Evolutionary conservation across 1,140 invertebrate genomes (phyloP).

Genomic region (Venturia canescens): DNA sequence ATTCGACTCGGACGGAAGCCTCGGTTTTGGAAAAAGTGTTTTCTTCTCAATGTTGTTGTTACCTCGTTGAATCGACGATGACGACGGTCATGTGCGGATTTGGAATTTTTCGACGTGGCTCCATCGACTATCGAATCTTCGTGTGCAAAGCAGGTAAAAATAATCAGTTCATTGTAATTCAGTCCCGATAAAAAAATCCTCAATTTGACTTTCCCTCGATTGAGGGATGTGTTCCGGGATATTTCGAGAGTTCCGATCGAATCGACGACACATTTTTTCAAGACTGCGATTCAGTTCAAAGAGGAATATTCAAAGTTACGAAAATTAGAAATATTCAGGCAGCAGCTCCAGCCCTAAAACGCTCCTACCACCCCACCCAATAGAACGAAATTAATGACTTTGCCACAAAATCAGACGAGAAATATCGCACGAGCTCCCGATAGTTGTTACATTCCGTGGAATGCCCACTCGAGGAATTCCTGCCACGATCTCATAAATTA

Average conservation of each 20-base stretch:
- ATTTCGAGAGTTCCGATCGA: too few relatives aligned
- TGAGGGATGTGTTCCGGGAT: too few relatives aligned
- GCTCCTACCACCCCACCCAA: not conserved
- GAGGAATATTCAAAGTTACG: too few relatives aligned
- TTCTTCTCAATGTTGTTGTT: not conserved
- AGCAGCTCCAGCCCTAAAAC: not conserved
- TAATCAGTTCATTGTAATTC: not conserved
- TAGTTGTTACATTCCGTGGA: not conserved
- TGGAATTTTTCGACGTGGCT: not conserved
- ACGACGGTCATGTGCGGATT: not conserved
- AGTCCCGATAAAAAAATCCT: too few relatives aligned
- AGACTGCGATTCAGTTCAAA: too few relatives aligned
- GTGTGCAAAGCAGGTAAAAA: slow-evolving; percentile 9
- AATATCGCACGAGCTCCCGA: not conserved
- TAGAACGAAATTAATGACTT: not conserved
- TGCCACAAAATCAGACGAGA: not conserved
- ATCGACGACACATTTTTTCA: too few relatives aligned
- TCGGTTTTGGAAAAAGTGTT: not conserved
- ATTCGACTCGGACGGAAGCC: too few relatives aligned
- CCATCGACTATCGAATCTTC: not conserved
- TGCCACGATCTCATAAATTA: slow-evolving; percentile 19
- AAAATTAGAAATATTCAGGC: too few relatives aligned
- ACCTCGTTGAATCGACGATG: not conserved
- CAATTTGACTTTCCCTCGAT: too few relatives aligned
- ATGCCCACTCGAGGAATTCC: not conserved